Conservation (phyloP, 2,888 invertebrate species). For the Corythucha ciliata region DNA sequence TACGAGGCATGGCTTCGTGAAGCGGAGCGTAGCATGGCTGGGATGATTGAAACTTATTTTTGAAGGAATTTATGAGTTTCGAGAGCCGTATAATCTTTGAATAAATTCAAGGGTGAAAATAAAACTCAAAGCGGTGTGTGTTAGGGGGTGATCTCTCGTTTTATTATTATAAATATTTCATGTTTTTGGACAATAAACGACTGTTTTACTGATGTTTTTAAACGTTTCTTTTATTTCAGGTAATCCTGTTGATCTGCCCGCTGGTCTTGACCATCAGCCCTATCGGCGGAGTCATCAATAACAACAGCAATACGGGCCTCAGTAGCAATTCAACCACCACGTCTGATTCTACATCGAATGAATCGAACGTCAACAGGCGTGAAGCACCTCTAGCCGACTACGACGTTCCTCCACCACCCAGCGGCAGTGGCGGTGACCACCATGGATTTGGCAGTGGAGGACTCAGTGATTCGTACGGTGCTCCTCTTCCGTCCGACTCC, state of each 20-base stretch:
- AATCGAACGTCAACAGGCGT: constrained; percentile 29
- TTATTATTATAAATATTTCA: too few relatives aligned
- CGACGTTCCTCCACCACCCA: constrained; percentile 23
- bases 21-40: too few relatives aligned
- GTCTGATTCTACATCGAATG: too few relatives aligned
- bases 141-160: too few relatives aligned
- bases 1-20: too few relatives aligned
- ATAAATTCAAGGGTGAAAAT: too few relatives aligned
- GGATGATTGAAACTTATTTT: too few relatives aligned
- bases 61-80: too few relatives aligned
- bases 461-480: constrained; percentile 32
- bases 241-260: constrained; percentile 23
- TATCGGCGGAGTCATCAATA: constrained; percentile 29
- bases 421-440: not conserved
- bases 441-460: constrained; percentile 1
- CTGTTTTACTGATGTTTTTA: not conserved
- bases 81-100: too few relatives aligned
- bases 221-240: constrained; percentile 29
- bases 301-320: constrained; percentile 24
- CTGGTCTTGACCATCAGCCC: constrained; percentile 24
- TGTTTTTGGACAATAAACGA: too few relatives aligned
- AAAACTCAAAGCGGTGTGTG: too few relatives aligned
- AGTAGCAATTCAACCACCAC: constrained; percentile 28
- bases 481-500: constrained; percentile 31
- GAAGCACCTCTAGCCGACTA: constrained; percentile 31